These are phyloP conservation scores for Cyanoliseus patagonus DNA, from an alignment of 2,113 vertebrate genomes.

Conservation along the genomic window DNA sequence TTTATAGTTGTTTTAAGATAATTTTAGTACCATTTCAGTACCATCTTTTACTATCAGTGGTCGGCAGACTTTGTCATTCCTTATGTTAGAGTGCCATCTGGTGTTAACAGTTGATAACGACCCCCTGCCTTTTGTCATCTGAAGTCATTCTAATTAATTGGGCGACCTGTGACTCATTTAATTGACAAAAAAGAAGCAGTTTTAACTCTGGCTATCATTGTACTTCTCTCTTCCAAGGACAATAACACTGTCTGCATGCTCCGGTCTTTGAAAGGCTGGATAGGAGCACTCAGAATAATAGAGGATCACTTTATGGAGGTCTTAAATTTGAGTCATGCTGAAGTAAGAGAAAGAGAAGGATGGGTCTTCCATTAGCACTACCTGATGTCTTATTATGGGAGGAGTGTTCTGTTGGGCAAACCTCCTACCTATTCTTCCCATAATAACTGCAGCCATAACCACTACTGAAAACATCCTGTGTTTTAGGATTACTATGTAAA, in stretches of 20 bases:
- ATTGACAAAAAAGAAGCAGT: neutral
- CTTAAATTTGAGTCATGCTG: neutral
- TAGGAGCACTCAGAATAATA: neutral
- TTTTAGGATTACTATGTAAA: neutral
- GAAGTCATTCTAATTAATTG: neutral
- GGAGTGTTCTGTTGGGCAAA: neutral
- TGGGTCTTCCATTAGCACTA: neutral
- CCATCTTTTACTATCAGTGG: neutral
- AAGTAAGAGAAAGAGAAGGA: neutral
- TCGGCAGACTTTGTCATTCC: neutral
- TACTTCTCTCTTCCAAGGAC: neutral
- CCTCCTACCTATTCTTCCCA: neutral
- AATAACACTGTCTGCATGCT: neutral
- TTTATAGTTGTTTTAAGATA: neutral
- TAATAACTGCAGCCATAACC: neutral
- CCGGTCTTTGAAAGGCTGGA: neutral
- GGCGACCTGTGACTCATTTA: neutral
- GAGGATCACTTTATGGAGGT: neutral
- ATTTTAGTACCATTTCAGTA: neutral
- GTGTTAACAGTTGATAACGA: neutral
- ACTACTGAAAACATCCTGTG: neutral
- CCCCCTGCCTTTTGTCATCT: neutral
- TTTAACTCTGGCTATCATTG: neutral
- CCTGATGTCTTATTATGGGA: neutral
- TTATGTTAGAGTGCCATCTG: slow-evolving; percentile 40